Percentiles rank a stretch among this genome's conserved stretches.
Evolutionary conservation across 2,113 vertebrate species (phyloP).

Genomic region (Nothoprocta perdicaria): DNA sequence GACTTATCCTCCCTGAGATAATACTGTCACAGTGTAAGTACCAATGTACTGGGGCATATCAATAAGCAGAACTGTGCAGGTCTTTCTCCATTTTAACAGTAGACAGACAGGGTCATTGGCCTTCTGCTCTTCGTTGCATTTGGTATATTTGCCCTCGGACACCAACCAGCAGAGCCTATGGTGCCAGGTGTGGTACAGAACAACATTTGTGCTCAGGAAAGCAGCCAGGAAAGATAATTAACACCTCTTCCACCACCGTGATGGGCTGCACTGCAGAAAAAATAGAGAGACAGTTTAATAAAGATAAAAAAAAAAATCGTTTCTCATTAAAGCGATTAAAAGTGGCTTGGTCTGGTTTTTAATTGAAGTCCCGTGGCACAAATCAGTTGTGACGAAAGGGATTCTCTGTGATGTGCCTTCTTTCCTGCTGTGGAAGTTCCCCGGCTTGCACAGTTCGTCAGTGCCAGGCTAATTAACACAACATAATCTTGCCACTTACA

Average conservation of each 20-base stretch:
- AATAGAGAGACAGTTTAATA: conserved; percentile 14
- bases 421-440: conserved; percentile 56
- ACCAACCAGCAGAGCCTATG: neutral
- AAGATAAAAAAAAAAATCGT: neutral
- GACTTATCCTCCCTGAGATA: conserved; percentile 55
- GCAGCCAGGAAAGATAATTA: conserved; percentile 30
- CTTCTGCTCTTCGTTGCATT: conserved; percentile 21
- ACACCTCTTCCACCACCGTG: neutral
- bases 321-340: conserved; percentile 45
- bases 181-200: neutral
- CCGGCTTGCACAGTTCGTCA: neutral
- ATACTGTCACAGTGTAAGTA: conserved; percentile 53
- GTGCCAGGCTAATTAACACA: conserved; percentile 45
- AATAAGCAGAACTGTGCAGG: neutral
- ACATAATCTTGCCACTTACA: conserved; percentile 25
- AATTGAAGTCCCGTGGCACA: conserved; percentile 52
- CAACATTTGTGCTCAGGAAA: neutral
- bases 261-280: neutral
- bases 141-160: neutral
- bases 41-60: conserved; percentile 9
- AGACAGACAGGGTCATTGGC: neutral
- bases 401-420: conserved; percentile 47
- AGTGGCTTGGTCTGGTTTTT: conserved; percentile 55
- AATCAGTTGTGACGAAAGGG: conserved; percentile 59
- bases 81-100: conserved; percentile 59